phyloP scores from a whole-genome alignment of 2,888 invertebrate species.

The Bombylius discolor region DNA sequence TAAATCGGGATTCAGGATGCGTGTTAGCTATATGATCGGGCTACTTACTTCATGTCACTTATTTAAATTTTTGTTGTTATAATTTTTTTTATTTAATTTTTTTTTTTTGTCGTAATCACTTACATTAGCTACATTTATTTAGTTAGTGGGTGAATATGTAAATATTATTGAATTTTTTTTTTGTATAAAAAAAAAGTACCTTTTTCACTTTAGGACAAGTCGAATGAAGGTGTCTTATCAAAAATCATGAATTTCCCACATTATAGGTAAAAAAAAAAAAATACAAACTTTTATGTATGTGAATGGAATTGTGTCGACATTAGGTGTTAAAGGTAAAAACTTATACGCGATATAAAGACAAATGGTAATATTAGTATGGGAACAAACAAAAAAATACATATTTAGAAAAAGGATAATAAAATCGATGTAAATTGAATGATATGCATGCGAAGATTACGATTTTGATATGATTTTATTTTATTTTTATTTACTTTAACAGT shows the following conservation, averaged over 20 bases:
- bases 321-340: background rate
- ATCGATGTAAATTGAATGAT: background rate
- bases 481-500: too few species aligned
- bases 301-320: background rate
- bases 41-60: background rate
- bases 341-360: background rate
- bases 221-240: constrained; percentile 3
- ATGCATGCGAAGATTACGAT: background rate
- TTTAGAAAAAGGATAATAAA: background rate
- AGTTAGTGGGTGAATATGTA: background rate
- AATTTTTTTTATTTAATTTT: background rate
- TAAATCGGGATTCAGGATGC: background rate
- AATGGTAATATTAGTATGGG: background rate
- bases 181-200: background rate
- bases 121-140: background rate
- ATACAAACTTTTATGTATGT: background rate
- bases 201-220: background rate
- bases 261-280: background rate
- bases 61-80: background rate
- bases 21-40: constrained; percentile 1
- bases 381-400: too few species aligned
- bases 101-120: background rate
- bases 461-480: background rate
- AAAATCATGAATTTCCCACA: constrained; percentile 4
- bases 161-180: background rate